A percentile compares a stretch with the other conserved stretches of the same genome.
These are phyloP conservation scores for Hemibagrus wyckioides DNA, from an alignment of 2,113 vertebrate species.

Conservation along the genomic window DNA sequence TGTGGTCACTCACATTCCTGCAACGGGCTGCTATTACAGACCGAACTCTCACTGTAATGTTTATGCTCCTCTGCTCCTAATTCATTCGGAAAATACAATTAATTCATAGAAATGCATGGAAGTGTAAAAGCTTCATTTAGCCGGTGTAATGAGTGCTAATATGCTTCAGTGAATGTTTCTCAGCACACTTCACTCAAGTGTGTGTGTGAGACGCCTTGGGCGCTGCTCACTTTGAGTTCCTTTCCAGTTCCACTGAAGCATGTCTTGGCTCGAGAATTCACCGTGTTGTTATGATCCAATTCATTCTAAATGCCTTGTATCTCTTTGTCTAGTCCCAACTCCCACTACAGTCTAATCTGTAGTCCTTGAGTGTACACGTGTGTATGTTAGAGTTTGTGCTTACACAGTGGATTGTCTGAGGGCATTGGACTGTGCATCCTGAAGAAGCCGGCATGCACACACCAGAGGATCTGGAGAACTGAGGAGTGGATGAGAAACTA, in stretches of 20 bases:
- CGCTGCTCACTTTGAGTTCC: constrained; percentile 16
- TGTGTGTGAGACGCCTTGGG: background rate
- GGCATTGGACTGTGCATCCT: constrained; percentile 38
- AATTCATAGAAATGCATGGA: constrained; percentile 13
- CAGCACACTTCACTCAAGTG: background rate
- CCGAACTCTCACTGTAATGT: background rate
- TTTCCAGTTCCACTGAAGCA: constrained; percentile 53
- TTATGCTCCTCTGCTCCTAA: background rate
- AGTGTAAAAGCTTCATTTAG: constrained; percentile 8
- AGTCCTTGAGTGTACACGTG: background rate
- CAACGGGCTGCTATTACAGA: background rate
- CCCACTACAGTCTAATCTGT: background rate
- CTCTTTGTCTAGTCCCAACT: constrained; percentile 13
- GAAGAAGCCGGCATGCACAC: background rate
- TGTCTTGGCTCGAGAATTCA: constrained; percentile 59
- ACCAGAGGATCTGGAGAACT: background rate
- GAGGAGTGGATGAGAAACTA: background rate
- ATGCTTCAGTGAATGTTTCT: background rate
- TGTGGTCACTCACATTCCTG: background rate
- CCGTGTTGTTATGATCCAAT: constrained; percentile 58
- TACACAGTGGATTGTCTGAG: constrained; percentile 26
- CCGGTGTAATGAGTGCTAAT: background rate
- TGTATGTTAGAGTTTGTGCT: constrained; percentile 20
- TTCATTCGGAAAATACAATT: constrained; percentile 1
- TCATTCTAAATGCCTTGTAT: constrained; percentile 4